Conservation (phyloP, 2,113 vertebrate genomes). For the Proterorhinus semilunaris region DNA sequence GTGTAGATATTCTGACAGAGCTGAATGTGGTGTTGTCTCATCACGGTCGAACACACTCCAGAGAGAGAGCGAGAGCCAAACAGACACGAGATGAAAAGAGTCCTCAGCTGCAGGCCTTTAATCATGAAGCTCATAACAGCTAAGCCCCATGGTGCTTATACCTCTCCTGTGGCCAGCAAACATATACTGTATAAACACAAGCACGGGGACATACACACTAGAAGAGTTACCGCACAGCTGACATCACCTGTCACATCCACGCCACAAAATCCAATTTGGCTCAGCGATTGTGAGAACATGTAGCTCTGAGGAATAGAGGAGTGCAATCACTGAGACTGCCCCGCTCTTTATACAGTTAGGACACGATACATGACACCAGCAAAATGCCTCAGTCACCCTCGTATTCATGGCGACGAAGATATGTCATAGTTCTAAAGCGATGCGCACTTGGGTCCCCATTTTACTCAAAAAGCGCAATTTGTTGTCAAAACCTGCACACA, state of each 20-base stretch:
- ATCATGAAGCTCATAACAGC: slow-evolving; percentile 42
- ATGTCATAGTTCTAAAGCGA: neutral
- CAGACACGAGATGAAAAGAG: slow-evolving; percentile 48
- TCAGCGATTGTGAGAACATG: slow-evolving; percentile 20
- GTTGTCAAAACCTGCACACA: too few relatives aligned
- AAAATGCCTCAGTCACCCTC: neutral
- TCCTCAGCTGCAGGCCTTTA: slow-evolving; percentile 39
- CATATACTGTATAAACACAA: slow-evolving; percentile 9
- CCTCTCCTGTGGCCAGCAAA: slow-evolving; percentile 3
- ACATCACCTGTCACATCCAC: slow-evolving; percentile 36
- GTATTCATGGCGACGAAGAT: neutral
- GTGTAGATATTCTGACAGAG: neutral
- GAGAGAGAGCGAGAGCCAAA: slow-evolving; percentile 27
- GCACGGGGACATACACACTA: slow-evolving; percentile 1
- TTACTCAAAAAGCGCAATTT: too few relatives aligned
- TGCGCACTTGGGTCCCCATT: too few relatives aligned
- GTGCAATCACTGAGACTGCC: neutral
- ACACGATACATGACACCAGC: neutral
- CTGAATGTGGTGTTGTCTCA: neutral
- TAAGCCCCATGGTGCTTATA: slow-evolving; percentile 14
- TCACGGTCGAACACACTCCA: slow-evolving; percentile 13
- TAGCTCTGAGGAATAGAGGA: slow-evolving; percentile 14
- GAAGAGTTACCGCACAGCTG: slow-evolving; percentile 30
- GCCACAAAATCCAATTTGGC: slow-evolving; percentile 34
- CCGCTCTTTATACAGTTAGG: neutral